phyloP scores from a whole-genome alignment of 2,888 invertebrate genomes.

The Drosophila hamatofila region DNA sequence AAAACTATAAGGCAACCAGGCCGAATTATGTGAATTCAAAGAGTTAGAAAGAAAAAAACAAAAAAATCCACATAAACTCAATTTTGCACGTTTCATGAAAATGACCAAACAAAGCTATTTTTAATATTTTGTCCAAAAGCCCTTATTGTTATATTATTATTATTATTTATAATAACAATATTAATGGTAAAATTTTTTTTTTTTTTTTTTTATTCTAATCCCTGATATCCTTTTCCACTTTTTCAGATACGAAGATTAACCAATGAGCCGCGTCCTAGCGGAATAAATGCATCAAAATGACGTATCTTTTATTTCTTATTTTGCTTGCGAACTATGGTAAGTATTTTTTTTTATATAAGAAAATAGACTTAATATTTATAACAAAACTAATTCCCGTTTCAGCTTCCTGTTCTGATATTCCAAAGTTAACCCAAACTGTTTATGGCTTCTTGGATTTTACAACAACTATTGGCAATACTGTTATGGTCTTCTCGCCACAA shows the following conservation, averaged over 20 bases:
- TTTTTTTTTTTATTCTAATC: too few species aligned
- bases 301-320: slow-evolving; percentile 3
- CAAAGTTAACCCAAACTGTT: slow-evolving; percentile 93
- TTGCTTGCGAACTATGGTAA: slow-evolving; percentile 5
- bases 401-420: slow-evolving; percentile 49
- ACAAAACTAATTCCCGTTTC: slow-evolving; percentile 11
- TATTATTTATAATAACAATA: too few species aligned
- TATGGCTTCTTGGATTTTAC: slow-evolving; percentile 97
- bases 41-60: too few species aligned
- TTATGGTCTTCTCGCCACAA: slow-evolving; percentile 97
- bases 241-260: slow-evolving; percentile 1
- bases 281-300: slow-evolving; percentile 13
- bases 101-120: too few species aligned
- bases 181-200: too few species aligned
- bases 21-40: too few species aligned
- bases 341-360: not conserved
- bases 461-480: slow-evolving; percentile 96
- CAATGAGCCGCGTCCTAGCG: slow-evolving; percentile 1
- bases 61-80: too few species aligned
- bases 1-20: too few species aligned
- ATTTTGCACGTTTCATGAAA: too few species aligned
- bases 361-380: not conserved
- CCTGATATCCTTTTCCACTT: not conserved
- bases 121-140: too few species aligned
- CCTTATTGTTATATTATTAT: too few species aligned